Evolutionary conservation across 2,888 invertebrate genomes (phyloP), one percentile per base, ranked within the genome.

Genomic region (Brassicogethes aeneus): DNA sequence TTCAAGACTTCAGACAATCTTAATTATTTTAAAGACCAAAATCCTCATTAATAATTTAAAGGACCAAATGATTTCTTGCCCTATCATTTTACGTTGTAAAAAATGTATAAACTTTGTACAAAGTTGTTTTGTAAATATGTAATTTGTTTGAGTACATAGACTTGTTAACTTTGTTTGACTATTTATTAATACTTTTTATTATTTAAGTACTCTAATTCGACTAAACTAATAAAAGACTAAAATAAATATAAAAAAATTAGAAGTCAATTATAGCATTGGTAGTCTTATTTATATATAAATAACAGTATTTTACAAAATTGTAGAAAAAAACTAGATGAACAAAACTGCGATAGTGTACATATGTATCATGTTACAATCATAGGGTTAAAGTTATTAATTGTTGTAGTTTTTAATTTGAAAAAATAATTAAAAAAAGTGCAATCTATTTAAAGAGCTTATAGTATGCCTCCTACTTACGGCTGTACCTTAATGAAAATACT

Each of bases 381-480:
- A 23, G 5, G 5, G 23, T 23, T 23, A 23, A 10, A 23, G 5
- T 23, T 5, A 23, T 7, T 23, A 10, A 23, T 23, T 23, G 23
- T 10, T 23, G 23, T 23, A 23, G 23, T 5, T 23, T 23, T 23
- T 23, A 23, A 23, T 10, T 23, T 23, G 5, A 23, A 7, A 23
- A 23, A 23, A 23, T 10, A 23, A 23, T 23, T 23, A 5, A 36
- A 16, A 40, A 17, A 46, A 44, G 44, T 45, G 47, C 50, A 51
- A 52, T 40, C 44, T 53, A 51, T 47, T 40, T 41, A 49, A 53
- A 49, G 58, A 58, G 58, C 56, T 58, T 58, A 56, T 58, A 58
- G 56, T 54, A 52, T 55, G 49, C 52, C 52, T 55, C 32, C 14
- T 17, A 17, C 16, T 32, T 17, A 17, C 16, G n/a, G 32, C 15